phyloP scores from a whole-genome alignment of 2,797 vertebrate species.

The Mus minutoides region DNA sequence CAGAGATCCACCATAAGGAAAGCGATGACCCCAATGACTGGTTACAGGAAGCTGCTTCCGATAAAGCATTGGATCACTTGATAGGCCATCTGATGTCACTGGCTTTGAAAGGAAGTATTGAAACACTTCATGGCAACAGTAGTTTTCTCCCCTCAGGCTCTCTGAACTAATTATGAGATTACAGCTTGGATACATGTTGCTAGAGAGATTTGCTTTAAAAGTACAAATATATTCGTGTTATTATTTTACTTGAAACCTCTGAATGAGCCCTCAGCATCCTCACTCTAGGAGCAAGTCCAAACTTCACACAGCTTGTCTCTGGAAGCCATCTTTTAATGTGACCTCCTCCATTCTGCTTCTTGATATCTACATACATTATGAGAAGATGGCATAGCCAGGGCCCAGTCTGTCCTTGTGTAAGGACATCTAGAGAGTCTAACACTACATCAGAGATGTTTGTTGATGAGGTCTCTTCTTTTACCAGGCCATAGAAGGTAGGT shows the following conservation, averaged over 20 bases:
- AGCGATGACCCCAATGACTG: constrained; percentile 10
- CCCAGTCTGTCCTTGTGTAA: background rate
- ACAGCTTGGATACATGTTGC: background rate
- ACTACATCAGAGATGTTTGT: constrained; percentile 5
- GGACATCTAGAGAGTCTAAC: background rate
- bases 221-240: background rate
- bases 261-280: background rate
- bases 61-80: constrained; percentile 42
- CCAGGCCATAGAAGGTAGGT: background rate
- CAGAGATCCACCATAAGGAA: constrained; percentile 46
- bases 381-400: background rate
- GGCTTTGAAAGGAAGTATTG: constrained; percentile 63
- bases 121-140: constrained; percentile 38
- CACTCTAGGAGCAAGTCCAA: background rate
- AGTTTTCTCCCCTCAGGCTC: constrained; percentile 3
- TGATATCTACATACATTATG: background rate
- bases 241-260: background rate
- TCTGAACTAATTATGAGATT: constrained; percentile 20
- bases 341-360: background rate
- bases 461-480: background rate
- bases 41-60: constrained; percentile 58
- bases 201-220: constrained; percentile 11
- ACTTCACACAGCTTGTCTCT: background rate
- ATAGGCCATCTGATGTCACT: constrained; percentile 37
- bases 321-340: background rate